Evolutionary conservation across 2,797 vertebrate genomes (phyloP).

Genomic region (Decapterus maruadsi): DNA sequence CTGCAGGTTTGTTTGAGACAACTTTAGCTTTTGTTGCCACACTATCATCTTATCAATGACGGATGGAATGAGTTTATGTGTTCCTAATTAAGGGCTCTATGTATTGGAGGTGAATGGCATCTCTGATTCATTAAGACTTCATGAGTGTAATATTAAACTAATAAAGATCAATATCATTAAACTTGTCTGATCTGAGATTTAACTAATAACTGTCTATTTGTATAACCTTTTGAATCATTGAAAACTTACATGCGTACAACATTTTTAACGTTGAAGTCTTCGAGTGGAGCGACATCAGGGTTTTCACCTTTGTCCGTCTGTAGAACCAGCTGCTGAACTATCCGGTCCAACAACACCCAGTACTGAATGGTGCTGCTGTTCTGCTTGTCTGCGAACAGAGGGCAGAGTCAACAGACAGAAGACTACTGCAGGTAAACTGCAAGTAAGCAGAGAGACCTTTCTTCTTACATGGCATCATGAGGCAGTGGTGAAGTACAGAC

Average conservation of each 20-base stretch:
- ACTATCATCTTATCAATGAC: no score
- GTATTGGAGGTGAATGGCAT: neutral
- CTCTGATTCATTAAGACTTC: neutral
- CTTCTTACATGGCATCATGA: constrained; percentile 96
- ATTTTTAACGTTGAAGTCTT: constrained; percentile 97
- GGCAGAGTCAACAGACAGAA: neutral
- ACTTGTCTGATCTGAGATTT: neutral
- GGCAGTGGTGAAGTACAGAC: constrained; percentile 95
- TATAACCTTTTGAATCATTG: no score
- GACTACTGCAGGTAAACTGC: neutral
- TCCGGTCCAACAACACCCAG: constrained; percentile 94
- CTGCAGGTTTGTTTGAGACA: no score
- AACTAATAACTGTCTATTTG: no score
- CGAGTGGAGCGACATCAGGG: constrained; percentile 92
- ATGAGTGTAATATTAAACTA: no score
- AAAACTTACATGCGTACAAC: constrained; percentile 91
- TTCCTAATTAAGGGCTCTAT: no score
- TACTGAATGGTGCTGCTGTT: constrained; percentile 92
- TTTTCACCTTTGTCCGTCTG: constrained; percentile 96
- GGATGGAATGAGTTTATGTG: no score
- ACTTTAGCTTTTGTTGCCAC: no score
- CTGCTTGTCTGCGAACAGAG: constrained; percentile 87
- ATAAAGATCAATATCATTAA: no score
- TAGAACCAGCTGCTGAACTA: constrained; percentile 96
- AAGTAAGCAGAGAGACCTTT: neutral